phyloP scores from a whole-genome alignment of 2,888 invertebrate genomes.

The Heliconius charithonia region DNA sequence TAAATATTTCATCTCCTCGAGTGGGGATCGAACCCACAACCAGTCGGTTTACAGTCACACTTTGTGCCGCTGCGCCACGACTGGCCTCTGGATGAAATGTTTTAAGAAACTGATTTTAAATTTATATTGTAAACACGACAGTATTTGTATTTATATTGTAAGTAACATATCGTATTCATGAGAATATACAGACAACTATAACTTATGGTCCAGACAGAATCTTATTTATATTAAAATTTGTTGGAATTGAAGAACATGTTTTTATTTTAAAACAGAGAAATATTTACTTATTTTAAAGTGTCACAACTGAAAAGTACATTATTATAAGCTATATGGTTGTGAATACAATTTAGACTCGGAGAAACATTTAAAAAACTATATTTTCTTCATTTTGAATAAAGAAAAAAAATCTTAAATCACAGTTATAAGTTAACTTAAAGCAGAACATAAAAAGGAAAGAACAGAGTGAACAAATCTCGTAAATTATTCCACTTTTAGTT shows the following conservation, averaged over 20 bases:
- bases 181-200: conserved; percentile 12
- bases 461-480: no score
- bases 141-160: conserved; percentile 1
- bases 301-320: no score
- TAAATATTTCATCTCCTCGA: no score
- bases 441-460: no score
- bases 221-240: conserved; percentile 11
- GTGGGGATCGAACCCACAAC: no score
- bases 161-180: conserved; percentile 19
- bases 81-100: no score
- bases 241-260: neutral
- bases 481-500: no score
- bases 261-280: neutral
- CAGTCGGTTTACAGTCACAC: no score
- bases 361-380: neutral
- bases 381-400: neutral
- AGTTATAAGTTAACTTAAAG: no score
- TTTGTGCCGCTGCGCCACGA: no score
- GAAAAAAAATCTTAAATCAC: no score
- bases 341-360: neutral
- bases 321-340: no score
- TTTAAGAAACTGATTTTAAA: conserved; percentile 14
- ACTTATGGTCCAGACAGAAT: conserved; percentile 9
- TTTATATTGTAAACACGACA: neutral
- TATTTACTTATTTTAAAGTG: neutral